phyloP scores from a whole-genome alignment of 2,113 vertebrate genomes.

The Manacus vitellinus region DNA sequence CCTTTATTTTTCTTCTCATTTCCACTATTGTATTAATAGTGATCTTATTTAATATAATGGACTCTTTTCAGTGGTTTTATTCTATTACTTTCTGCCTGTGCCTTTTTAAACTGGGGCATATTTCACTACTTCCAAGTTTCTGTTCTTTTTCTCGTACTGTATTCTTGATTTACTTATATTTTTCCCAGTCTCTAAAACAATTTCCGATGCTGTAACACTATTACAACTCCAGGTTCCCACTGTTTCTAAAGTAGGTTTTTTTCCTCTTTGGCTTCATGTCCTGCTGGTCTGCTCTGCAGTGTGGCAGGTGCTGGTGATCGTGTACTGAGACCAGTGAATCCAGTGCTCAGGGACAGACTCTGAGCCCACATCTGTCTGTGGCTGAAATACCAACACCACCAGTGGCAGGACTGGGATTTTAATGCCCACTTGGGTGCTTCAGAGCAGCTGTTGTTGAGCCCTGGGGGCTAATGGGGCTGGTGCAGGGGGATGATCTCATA shows the following conservation, averaged over 20 bases:
- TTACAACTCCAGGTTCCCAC: background rate
- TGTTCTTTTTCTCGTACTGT: background rate
- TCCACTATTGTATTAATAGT: background rate
- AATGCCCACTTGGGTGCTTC: background rate
- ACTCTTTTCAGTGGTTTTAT: background rate
- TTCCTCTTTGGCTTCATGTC: background rate
- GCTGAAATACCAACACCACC: background rate
- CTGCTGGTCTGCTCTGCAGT: background rate
- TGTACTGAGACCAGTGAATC: background rate
- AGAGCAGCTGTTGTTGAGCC: background rate
- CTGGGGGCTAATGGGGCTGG: background rate
- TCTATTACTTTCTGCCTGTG: background rate
- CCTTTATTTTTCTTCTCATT: background rate
- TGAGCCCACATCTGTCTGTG: fast-evolving
- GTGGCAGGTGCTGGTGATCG: background rate
- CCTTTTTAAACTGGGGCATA: background rate
- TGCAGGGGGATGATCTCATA: background rate
- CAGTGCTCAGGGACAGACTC: background rate
- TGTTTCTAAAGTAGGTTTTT: background rate
- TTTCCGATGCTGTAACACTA: background rate
- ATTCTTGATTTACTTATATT: background rate
- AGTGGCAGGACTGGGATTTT: background rate
- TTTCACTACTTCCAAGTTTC: background rate
- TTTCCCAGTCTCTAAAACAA: background rate
- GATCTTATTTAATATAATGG: background rate